Evolutionary conservation across 1,140 invertebrate species (phyloP), one percentile per base, ranked within the genome.

Genomic region (Marisa cornuarietis): DNA sequence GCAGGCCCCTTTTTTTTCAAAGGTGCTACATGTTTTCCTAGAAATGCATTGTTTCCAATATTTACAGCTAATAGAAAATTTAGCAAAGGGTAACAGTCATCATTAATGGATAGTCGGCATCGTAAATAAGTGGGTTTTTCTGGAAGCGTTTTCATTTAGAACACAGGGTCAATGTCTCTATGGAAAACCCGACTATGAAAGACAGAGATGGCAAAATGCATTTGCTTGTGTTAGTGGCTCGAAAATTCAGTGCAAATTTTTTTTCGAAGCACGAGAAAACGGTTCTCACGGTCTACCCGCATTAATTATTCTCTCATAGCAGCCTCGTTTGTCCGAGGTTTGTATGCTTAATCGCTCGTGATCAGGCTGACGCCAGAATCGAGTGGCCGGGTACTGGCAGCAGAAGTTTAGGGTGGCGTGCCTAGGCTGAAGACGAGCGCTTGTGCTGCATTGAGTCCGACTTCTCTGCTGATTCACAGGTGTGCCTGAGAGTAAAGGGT

Each of bases 281-380:
- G 13, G 13, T 68, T 68, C 65, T 68, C 65, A 68, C 65, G 65
- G n/a, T 68, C 22, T 68, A n/a, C 22, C 65, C 65, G 26, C 65
- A 68, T 68, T 68, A 68, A 68, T 68, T 68, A 68, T 68, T 68
- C 65, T 31, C n/a, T n/a, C 65, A 68, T 6, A 24, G 65, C 26
- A n/a, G 65, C 22, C 65, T 24, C 65, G 26, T 31, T 68, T n/a
- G 65, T n/a, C 22, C 22, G 65, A 68, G 26, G 3, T n/a, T n/a
- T 10, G 65, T 24, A n/a, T 24, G 26, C 65, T 68, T 68, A 31
- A 68, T 68, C 65, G 22, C 13, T n/a, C 22, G 22, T 68, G 26
- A 68, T 68, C 26, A n/a, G 26, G 26, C 26, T 24, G 65, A n/a
- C 26, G 65, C 65, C 65, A 11, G 22, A 24, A 31, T 24, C 26